These are phyloP conservation scores for Labeo calbasu DNA, from an alignment of 2,797 vertebrate species.

Conservation along the genomic window DNA sequence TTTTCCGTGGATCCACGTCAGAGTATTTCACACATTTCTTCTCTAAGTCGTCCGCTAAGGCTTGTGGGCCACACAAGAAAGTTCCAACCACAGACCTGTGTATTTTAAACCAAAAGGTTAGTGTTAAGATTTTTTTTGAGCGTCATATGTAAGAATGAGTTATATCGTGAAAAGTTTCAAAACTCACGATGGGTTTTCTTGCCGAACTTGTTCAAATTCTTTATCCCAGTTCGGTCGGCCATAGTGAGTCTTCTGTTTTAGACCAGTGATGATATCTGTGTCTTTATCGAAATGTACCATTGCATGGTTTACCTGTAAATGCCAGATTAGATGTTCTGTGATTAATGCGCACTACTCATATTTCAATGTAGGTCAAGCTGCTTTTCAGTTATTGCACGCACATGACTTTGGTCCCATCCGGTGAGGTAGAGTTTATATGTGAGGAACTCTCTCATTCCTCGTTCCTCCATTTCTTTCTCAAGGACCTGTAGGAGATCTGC, in stretches of 20 bases:
- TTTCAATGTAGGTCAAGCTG: neutral
- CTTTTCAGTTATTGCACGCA: slow-evolving; percentile 61
- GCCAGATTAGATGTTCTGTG: neutral
- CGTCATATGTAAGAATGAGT: too few species aligned
- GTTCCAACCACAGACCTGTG: slow-evolving; percentile 87
- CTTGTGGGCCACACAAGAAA: slow-evolving; percentile 85
- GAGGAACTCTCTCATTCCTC: slow-evolving; percentile 86
- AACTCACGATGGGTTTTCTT: slow-evolving; percentile 86
- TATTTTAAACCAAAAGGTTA: neutral
- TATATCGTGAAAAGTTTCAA: neutral
- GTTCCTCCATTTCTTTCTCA: slow-evolving; percentile 90
- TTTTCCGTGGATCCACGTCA: slow-evolving; percentile 88
- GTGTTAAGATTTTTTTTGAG: neutral
- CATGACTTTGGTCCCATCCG: slow-evolving; percentile 85
- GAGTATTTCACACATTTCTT: slow-evolving; percentile 86
- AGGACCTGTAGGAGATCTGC: slow-evolving; percentile 86
- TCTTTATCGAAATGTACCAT: slow-evolving; percentile 81
- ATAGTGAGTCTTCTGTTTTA: slow-evolving; percentile 91
- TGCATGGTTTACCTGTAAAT: slow-evolving; percentile 78
- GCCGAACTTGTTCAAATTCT: slow-evolving; percentile 86
- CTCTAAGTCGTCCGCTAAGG: slow-evolving; percentile 78
- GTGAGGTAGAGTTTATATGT: slow-evolving; percentile 92
- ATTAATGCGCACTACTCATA: neutral
- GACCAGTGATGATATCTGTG: slow-evolving; percentile 85
- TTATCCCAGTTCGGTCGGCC: slow-evolving; percentile 90